A percentile compares a stretch with the other conserved stretches of the same genome.
Conservation (phyloP, 2,113 vertebrate genomes). For the Dromiciops gliroides region DNA sequence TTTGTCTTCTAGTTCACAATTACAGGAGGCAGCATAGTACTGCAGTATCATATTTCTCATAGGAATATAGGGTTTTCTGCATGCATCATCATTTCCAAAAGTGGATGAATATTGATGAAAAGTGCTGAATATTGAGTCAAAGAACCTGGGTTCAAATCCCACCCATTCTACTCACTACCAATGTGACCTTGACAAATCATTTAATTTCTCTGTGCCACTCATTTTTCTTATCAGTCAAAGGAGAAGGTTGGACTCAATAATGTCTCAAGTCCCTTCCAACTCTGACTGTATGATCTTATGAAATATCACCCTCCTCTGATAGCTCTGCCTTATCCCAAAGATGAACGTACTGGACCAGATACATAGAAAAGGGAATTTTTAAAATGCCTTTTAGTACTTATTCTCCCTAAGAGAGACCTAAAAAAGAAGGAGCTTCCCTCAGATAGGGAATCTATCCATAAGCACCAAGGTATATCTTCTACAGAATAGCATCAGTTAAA, state of each 20-base stretch:
- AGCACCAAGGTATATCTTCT: conserved; percentile 50
- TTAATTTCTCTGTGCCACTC: not conserved
- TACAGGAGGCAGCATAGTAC: not conserved
- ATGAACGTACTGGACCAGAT: conserved; percentile 46
- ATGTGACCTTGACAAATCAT: not conserved
- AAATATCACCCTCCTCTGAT: not conserved
- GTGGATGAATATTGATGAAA: too few relatives aligned
- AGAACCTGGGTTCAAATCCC: not conserved
- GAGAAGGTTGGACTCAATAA: not conserved
- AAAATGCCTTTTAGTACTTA: conserved; percentile 39
- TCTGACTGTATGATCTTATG: not conserved
- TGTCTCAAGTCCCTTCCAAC: not conserved
- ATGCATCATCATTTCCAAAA: not conserved
- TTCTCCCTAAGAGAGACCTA: not conserved
- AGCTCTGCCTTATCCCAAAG: not conserved
- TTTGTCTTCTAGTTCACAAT: not conserved
- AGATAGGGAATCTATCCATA: not conserved
- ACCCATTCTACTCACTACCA: not conserved
- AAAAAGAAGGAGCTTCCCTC: conserved; percentile 49
- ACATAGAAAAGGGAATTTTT: conserved; percentile 22
- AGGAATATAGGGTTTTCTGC: not conserved
- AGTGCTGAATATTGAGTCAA: not conserved
- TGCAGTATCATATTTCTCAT: not conserved
- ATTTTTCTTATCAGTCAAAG: not conserved
- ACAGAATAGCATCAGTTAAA: conserved; percentile 64